These are phyloP conservation scores for Cygnus olor DNA, from an alignment of 2,797 vertebrate species.

Conservation along the genomic window DNA sequence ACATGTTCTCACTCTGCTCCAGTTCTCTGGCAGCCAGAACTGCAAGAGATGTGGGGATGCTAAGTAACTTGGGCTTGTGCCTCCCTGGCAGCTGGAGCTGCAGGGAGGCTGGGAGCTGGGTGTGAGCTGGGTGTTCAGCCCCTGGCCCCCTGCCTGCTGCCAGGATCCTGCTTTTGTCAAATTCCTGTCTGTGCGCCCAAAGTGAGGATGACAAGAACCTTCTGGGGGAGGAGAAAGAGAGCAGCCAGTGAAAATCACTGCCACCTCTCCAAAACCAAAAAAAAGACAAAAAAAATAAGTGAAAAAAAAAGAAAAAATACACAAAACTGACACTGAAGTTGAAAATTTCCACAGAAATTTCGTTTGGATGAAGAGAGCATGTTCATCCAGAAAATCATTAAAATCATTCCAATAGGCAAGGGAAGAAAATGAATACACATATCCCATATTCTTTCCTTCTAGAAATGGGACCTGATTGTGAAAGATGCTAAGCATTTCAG, in stretches of 20 bases:
- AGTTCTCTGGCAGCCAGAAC: slow-evolving; percentile 28
- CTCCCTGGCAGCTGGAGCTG: slow-evolving; percentile 45
- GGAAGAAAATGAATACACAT: background rate
- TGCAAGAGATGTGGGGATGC: slow-evolving; percentile 28
- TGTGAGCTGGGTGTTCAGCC: background rate
- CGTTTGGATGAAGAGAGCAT: background rate
- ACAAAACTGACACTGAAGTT: background rate
- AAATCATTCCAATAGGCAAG: background rate
- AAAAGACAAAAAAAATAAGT: background rate
- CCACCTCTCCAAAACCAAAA: background rate
- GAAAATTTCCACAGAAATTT: background rate
- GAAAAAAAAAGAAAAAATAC: accelerated
- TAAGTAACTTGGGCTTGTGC: slow-evolving; percentile 44
- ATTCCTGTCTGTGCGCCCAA: background rate
- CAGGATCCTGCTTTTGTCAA: background rate
- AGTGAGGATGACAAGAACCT: background rate
- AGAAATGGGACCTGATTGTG: background rate
- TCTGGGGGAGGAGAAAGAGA: background rate
- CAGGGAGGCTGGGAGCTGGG: background rate
- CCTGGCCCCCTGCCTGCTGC: slow-evolving; percentile 19
- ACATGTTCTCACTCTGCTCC: slow-evolving; percentile 22
- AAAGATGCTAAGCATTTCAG: background rate
- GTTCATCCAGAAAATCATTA: background rate
- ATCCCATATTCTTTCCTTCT: background rate
- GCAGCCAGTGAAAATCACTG: background rate